Evolutionary conservation across 2,888 invertebrate genomes (phyloP), one percentile per base, ranked within the genome.

Genomic region (Aspidapion aeneum): DNA sequence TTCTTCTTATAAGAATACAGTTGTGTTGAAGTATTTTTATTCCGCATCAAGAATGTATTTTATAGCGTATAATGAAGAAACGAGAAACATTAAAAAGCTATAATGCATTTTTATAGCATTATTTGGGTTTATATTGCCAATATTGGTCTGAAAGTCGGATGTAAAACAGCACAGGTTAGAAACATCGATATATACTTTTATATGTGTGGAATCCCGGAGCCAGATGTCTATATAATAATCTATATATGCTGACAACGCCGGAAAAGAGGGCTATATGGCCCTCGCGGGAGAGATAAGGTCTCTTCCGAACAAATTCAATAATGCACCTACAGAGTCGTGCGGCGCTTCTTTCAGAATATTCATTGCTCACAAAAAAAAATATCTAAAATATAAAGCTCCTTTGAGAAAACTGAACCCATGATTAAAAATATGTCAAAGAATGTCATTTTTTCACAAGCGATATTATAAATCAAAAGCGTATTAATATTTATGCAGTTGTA

Each of bases 191-290:
- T n/a, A n/a, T 64, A 64, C 49, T 75, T 77, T 77, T 78, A 79
- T 79, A 77, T 77, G 75, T 74, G 74, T 75, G 78, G 79, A 78
- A 79, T 78, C 78, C 77, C 71, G 74, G 72, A 76, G 74, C 79
- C 80, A 80, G 80, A 80, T 80, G 80, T 79, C 79, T 80, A 80
- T 80, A 80, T 80, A 80, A 80, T 80, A 80, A 80, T 80, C 80
- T 80, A 80, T 80, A 80, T 80, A 79, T 79, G 80, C 80, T 80
- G 80, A 80, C 80, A 80, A 80, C 77, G 79, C 78, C 77, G 77
- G 74, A 78, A 77, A 75, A 78, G 76, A 77, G 77, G 72, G 72
- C 72, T 73, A 72, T 74, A 80, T 79, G 75, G 77, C 72, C 70
- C 80, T 74, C 79, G 68, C 69, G 79, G 79, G 80, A 78, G 73